phyloP scores from a whole-genome alignment of 2,113 vertebrate species.

The Amphilophus citrinellus region DNA sequence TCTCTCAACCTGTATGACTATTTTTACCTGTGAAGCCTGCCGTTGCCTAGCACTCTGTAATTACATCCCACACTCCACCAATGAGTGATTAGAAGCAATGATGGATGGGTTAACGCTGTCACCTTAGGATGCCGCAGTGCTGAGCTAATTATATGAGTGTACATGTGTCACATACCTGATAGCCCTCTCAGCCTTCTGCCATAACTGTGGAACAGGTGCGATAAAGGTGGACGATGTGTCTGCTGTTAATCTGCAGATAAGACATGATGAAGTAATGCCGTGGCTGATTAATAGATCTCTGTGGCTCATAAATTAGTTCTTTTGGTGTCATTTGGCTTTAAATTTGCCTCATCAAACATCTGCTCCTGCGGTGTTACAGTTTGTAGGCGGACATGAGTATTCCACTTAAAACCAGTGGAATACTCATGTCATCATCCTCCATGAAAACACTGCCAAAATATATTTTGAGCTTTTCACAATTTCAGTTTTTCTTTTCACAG shows the following conservation, averaged over 20 bases:
- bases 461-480: not conserved
- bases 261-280: constrained; percentile 59
- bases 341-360: constrained; percentile 9
- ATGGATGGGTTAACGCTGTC: constrained; percentile 76
- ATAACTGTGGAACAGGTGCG: constrained; percentile 41
- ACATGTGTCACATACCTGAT: constrained; percentile 73
- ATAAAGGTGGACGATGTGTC: constrained; percentile 61
- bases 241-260: constrained; percentile 72
- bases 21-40: constrained; percentile 78
- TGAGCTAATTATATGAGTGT: constrained; percentile 73
- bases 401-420: not conserved
- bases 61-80: constrained; percentile 73
- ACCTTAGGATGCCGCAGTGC: constrained; percentile 70
- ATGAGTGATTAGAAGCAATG: constrained; percentile 74
- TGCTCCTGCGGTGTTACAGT: not conserved
- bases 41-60: constrained; percentile 77
- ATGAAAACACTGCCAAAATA: constrained; percentile 18
- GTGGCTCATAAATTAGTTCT: constrained; percentile 4
- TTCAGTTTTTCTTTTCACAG: not conserved
- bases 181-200: constrained; percentile 51
- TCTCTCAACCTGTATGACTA: constrained; percentile 68
- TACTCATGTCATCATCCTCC: constrained; percentile 1
- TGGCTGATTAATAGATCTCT: constrained; percentile 50
- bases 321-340: constrained; percentile 8
- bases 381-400: not conserved